Percentiles rank a stretch among this genome's conserved stretches.
Conservation (phyloP, 2,888 invertebrate genomes). For the Archips crataeganus region DNA sequence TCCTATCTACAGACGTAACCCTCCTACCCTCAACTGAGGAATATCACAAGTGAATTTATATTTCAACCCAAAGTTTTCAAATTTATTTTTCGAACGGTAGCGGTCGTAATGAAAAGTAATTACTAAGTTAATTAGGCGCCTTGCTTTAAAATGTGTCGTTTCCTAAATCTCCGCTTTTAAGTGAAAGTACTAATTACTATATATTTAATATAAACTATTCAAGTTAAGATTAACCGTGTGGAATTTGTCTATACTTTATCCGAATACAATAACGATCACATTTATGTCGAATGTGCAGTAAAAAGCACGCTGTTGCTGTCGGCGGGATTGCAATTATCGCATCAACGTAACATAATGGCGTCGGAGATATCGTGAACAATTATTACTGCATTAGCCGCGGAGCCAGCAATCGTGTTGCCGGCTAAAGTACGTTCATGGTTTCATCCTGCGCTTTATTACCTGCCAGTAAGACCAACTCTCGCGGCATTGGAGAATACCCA, state of each 20-base stretch:
- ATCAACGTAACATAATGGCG: conserved; percentile 60
- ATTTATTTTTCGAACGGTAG: conserved; percentile 4
- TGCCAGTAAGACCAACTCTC: conserved; percentile 23
- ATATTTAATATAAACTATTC: neutral
- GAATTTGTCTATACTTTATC: conserved; percentile 14
- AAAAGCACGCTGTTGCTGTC: conserved; percentile 54
- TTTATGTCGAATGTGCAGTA: conserved; percentile 46
- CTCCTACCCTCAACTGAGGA: conserved; percentile 27
- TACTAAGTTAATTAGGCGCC: neutral
- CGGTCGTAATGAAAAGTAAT: neutral
- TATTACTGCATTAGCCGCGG: conserved; percentile 58
- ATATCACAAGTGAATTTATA: conserved; percentile 52
- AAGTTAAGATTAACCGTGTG: neutral
- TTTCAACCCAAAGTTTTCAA: conserved; percentile 44
- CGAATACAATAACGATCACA: conserved; percentile 38
- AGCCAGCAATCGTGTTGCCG: conserved; percentile 37
- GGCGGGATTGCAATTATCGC: conserved; percentile 63
- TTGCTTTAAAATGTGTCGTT: neutral
- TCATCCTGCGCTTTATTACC: conserved; percentile 25
- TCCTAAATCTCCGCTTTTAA: neutral
- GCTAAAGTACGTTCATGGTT: neutral
- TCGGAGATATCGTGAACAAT: conserved; percentile 60
- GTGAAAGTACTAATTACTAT: neutral
- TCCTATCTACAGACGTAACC: conserved; percentile 51
- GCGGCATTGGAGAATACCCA: conserved; percentile 3